These are phyloP conservation scores for Cettia cetti DNA, from an alignment of 2,113 vertebrate species.

Conservation along the genomic window DNA sequence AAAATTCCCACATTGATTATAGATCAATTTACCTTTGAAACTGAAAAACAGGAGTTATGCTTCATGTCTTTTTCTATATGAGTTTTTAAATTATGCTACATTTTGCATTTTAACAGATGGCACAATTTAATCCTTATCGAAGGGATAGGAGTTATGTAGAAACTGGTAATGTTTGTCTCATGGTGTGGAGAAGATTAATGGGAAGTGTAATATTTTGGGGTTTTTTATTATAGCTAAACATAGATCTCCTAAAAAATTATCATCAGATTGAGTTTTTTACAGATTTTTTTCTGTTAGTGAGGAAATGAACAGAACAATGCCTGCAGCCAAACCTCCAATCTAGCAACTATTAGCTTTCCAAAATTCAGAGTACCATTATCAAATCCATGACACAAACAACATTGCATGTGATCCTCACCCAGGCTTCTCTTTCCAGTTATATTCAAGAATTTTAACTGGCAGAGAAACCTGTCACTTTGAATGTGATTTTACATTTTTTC, in stretches of 20 bases:
- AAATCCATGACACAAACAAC: not conserved
- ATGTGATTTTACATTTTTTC: not conserved
- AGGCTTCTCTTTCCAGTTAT: not conserved
- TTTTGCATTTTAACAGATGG: slow-evolving; percentile 24
- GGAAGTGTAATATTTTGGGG: not conserved
- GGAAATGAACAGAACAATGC: not conserved
- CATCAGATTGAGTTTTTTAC: not conserved
- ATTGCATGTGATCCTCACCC: not conserved
- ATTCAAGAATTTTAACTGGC: not conserved
- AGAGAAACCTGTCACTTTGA: not conserved
- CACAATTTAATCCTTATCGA: slow-evolving; percentile 4
- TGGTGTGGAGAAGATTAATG: slow-evolving; percentile 8
- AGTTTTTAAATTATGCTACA: not conserved
- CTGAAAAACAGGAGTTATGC: not conserved
- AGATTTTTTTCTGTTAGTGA: not conserved
- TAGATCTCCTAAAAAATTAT: not conserved
- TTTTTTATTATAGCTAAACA: not conserved
- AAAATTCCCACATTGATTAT: slow-evolving; percentile 39
- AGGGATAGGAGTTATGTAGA: not conserved
- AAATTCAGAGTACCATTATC: not conserved
- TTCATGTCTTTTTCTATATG: slow-evolving; percentile 7
- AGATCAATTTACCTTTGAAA: slow-evolving; percentile 62
- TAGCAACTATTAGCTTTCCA: not conserved
- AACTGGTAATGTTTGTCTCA: not conserved
- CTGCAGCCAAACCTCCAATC: not conserved